phyloP scores from a whole-genome alignment of 2,888 invertebrate genomes.

The Pyrocoelia pectoralis region DNA sequence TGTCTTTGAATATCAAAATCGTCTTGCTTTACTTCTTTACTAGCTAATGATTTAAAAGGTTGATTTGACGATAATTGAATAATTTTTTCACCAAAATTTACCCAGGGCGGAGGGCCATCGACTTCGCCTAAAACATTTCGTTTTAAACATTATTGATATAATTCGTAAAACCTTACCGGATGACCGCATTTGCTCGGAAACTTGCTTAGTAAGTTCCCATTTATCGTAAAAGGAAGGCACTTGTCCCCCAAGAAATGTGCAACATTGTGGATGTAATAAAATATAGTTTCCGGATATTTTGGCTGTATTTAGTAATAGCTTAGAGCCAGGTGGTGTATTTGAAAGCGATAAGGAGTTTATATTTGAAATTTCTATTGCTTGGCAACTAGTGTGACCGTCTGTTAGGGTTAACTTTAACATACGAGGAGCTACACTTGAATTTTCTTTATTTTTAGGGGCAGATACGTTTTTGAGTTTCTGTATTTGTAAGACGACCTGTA shows the following conservation, averaged over 20 bases:
- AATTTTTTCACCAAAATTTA: conserved; percentile 86
- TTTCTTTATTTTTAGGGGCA: conserved; percentile 90
- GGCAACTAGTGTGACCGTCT: conserved; percentile 82
- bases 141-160: too few species aligned
- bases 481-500: conserved; percentile 80
- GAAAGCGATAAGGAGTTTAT: conserved; percentile 73
- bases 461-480: conserved; percentile 88
- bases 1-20: conserved; percentile 91
- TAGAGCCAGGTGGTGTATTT: conserved; percentile 91
- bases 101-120: conserved; percentile 90
- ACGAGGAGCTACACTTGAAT: conserved; percentile 81
- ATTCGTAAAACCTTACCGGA: conserved; percentile 10
- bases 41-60: conserved; percentile 74
- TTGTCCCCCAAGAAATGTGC: conserved; percentile 83
- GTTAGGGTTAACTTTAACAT: conserved; percentile 85
- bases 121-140: conserved; percentile 62
- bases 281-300: conserved; percentile 71
- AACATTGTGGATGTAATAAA: conserved; percentile 71
- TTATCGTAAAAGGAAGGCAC: conserved; percentile 85
- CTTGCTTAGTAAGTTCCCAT: conserved; percentile 75
- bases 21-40: conserved; percentile 66
- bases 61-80: conserved; percentile 66
- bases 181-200: conserved; percentile 39
- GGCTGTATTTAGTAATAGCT: conserved; percentile 72
- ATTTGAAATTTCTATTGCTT: conserved; percentile 79